Base-by-base conservation (phyloP, 2,797 vertebrate species). In the Triplophysa yarkandensis region DNA sequence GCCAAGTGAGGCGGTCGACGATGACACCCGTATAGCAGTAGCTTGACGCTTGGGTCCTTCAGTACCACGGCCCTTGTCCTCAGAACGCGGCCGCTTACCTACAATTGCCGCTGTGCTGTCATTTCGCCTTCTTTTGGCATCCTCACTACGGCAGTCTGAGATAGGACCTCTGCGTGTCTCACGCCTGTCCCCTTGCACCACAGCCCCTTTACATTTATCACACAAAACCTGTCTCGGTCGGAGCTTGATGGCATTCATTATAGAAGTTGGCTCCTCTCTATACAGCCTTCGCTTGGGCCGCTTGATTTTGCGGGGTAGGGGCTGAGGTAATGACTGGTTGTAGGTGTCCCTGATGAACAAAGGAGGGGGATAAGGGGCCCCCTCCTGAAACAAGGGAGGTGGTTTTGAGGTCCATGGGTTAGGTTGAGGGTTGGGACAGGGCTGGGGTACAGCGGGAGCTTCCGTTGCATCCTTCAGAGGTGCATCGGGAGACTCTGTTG, bases 261-360 rank as follows among this genome's bases (percentile, higher is more conserved):
- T 98, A 54, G 96, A 98, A 65, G 96, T 98, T 58, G 97, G 95
- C 82, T 98, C 97, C 90, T 99, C 97, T 76, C 94, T 92, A 89
- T 96, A 97, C 82, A 98, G 95, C 86, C 96, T 95, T 39, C 95
- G 92, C 83, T 97, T 98, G 34, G 95, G 96, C 82, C 96, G 91
- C 81, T 96, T 98, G 86, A 99, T 99, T 87, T 96, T 97, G 61
- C 97, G 94, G n/a, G 96, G 95, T 0, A 92, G 95, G 9, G 97
- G 97, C 89, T 99, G 97, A 96, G 97, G 97, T 96, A 99, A 94
- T 80, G 96, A 93, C 86, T 98, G 96, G 95, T 96, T 96, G 87
- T 99, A 99, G 0, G 96, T 96, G 95, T 99, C 96, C 94, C 97
- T 96, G 94, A 99, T 97, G 91, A 99, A 97, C 88, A 99, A 92